These are phyloP conservation scores for Plebejus anna DNA, from an alignment of 2,888 invertebrate genomes.

Conservation along the genomic window DNA sequence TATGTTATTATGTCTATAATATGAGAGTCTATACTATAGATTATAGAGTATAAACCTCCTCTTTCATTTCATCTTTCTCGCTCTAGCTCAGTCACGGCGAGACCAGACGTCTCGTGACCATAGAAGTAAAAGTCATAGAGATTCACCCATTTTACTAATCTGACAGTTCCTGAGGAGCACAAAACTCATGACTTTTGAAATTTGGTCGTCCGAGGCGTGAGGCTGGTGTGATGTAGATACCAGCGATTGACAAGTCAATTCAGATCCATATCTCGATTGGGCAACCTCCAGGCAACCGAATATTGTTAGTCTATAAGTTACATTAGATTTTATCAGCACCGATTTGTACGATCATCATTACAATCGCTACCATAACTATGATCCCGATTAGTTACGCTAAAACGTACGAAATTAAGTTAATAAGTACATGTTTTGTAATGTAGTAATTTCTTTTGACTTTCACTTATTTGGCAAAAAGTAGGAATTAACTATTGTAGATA, in stretches of 20 bases:
- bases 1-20: too few relatives aligned
- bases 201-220: constrained; percentile 44
- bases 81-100: background rate
- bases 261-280: constrained; percentile 63
- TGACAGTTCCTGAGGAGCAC: background rate
- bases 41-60: background rate
- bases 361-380: background rate
- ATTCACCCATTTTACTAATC: constrained; percentile 30
- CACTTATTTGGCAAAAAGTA: background rate
- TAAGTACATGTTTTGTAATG: background rate
- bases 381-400: background rate
- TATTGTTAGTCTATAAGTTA: constrained; percentile 42
- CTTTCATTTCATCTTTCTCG: background rate
- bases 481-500: background rate
- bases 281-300: constrained; percentile 52
- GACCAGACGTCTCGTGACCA: background rate
- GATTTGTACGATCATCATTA: constrained; percentile 17
- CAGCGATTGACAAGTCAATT: constrained; percentile 75
- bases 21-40: background rate
- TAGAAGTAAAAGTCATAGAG: constrained; percentile 18
- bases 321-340: background rate
- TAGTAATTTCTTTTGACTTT: background rate
- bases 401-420: background rate
- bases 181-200: constrained; percentile 27
- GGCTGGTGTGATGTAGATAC: constrained; percentile 63